Evolutionary conservation across 2,113 vertebrate species (phyloP), one percentile per base, ranked within the genome.

Genomic region (Calyptomena viridis): DNA sequence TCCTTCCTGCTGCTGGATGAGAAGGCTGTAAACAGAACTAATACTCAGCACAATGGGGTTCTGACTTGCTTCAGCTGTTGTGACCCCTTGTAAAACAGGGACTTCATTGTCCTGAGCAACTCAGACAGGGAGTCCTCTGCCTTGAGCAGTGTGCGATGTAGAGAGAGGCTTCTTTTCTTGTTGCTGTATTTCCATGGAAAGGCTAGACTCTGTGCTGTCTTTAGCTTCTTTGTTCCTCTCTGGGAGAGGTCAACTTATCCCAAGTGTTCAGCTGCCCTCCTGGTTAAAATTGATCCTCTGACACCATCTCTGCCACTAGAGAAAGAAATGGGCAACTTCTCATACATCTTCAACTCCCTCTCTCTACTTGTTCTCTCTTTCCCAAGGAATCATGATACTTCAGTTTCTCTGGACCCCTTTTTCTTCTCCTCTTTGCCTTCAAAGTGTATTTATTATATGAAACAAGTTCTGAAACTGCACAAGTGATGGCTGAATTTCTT

Each of bases 1-100:
- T 88, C 30, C 24, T 92, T 94, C 53, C 82, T 59, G 85, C 73
- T 21, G 33, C 94, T 95, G 90, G 89, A 92, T 0, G 80, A 94
- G 88, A 94, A 88, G 81, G 79, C 76, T 73, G 50, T 87, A 62
- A 91, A 94, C 89, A 94, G 92, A 90, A 84, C 80, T 88, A 88
- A 76, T 90, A 64, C 81, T 95, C n/a, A 71, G 95, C 95, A 89
- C 93, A 95, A 90, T 95, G 94, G 94, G 92, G 94, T 94, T 91
- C 84, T 96, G 95, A 97, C 97, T 96, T 93, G 92, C 89, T 97
- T 95, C 95, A 96, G 95, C 86, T 96, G 93, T 95, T 89, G 95
- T 96, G 97, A 96, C 97, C 96, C 95, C 85, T 95, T 44, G 7
- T 95, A 71, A 96, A 97, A 98, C 98, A 98, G 97, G 97, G 96